Percentiles rank a stretch among this genome's conserved stretches.
Conservation (phyloP, 2,113 vertebrate genomes). For the Phylloscopus trochilus region DNA sequence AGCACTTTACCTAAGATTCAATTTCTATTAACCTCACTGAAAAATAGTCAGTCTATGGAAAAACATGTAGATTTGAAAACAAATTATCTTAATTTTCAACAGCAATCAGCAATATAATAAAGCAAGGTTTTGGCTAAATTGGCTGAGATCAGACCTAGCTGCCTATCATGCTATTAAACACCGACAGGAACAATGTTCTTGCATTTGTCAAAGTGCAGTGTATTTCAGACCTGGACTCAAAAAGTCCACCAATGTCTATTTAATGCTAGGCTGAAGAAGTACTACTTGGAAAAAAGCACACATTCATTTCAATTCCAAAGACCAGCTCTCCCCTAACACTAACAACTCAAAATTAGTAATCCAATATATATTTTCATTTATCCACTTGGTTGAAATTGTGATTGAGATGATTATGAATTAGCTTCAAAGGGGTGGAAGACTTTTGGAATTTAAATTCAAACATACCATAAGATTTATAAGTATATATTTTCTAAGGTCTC, state of each 20-base stretch:
- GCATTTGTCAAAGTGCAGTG: background rate
- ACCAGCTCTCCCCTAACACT: background rate
- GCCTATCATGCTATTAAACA: background rate
- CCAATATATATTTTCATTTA: background rate
- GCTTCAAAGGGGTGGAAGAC: background rate
- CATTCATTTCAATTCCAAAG: background rate
- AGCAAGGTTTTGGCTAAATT: background rate
- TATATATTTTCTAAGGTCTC: background rate
- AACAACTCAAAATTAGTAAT: background rate
- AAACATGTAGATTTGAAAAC: background rate
- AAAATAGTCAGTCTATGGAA: background rate
- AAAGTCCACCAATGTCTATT: background rate
- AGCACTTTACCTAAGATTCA: background rate
- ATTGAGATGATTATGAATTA: background rate
- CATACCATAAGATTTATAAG: background rate
- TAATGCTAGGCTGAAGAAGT: background rate
- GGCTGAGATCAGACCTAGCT: background rate
- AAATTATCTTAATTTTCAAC: background rate
- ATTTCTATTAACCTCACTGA: background rate
- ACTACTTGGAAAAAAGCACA: background rate
- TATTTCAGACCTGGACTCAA: background rate
- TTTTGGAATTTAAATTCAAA: background rate
- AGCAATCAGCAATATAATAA: background rate
- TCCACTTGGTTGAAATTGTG: background rate
- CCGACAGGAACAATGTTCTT: background rate